Evolutionary conservation across 2,113 vertebrate species (phyloP).

Genomic region (Struthio camelus): DNA sequence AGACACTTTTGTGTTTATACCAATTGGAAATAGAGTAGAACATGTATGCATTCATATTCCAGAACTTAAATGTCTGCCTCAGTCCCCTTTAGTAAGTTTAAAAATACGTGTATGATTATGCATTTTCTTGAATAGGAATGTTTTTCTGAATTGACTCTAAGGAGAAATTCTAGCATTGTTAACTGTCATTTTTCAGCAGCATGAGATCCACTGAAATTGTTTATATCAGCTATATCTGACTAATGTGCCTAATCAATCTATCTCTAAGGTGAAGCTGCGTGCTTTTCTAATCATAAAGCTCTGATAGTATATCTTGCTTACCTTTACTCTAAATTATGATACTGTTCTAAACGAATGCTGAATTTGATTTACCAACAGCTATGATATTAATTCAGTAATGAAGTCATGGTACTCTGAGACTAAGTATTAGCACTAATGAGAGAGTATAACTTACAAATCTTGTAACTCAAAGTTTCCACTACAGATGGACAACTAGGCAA

Average conservation of each 20-base stretch:
- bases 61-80: neutral
- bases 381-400: conserved; percentile 27
- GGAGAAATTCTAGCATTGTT: conserved; percentile 12
- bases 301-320: conserved; percentile 4
- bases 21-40: neutral
- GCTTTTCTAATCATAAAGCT: neutral
- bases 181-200: conserved; percentile 21
- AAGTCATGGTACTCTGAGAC: conserved; percentile 17
- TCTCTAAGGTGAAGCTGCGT: conserved; percentile 4
- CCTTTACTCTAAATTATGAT: conserved; percentile 39
- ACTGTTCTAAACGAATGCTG: conserved; percentile 18
- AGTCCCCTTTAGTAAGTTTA: neutral
- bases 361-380: conserved; percentile 56
- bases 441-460: neutral
- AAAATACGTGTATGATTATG: neutral
- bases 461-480: neutral
- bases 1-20: neutral
- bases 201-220: neutral
- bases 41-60: neutral
- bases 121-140: neutral
- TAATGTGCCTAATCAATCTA: conserved; percentile 24
- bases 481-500: neutral
- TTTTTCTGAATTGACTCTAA: neutral
- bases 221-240: conserved; percentile 1
- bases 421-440: conserved; percentile 47